Percentiles rank a stretch among this genome's conserved stretches.
Evolutionary conservation across 2,113 vertebrate genomes (phyloP).

Genomic region (Lepus europaeus): DNA sequence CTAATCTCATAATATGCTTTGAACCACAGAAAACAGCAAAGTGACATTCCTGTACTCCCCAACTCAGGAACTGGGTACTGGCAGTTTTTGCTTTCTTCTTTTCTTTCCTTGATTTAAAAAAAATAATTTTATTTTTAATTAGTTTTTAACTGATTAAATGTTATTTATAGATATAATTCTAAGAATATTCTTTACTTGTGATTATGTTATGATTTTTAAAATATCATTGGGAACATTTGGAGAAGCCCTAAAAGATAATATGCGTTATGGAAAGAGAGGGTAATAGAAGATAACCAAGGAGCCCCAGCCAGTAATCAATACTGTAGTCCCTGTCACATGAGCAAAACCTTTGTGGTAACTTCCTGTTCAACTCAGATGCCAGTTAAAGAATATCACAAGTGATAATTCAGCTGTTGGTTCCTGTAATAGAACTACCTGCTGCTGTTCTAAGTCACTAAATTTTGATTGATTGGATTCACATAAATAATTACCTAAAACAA

Average conservation of each 20-base stretch:
- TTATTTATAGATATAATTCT: too few relatives aligned
- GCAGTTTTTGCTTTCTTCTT: background rate
- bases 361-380: background rate
- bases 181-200: background rate
- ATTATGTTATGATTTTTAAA: background rate
- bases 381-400: background rate
- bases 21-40: background rate
- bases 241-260: background rate
- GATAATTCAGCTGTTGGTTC: rapidly evolving
- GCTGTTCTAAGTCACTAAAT: background rate
- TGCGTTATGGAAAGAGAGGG: background rate
- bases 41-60: background rate
- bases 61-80: too few relatives aligned
- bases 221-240: background rate
- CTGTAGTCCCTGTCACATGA: too few relatives aligned
- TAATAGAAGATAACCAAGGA: background rate
- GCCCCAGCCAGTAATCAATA: background rate
- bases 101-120: too few relatives aligned
- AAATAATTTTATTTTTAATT: too few relatives aligned
- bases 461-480: background rate
- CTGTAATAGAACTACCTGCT: background rate
- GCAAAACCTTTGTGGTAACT: background rate
- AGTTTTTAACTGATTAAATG: too few relatives aligned
- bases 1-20: background rate
- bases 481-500: background rate